Base-by-base conservation (phyloP, 2,113 vertebrate species). In the Equus przewalskii region DNA sequence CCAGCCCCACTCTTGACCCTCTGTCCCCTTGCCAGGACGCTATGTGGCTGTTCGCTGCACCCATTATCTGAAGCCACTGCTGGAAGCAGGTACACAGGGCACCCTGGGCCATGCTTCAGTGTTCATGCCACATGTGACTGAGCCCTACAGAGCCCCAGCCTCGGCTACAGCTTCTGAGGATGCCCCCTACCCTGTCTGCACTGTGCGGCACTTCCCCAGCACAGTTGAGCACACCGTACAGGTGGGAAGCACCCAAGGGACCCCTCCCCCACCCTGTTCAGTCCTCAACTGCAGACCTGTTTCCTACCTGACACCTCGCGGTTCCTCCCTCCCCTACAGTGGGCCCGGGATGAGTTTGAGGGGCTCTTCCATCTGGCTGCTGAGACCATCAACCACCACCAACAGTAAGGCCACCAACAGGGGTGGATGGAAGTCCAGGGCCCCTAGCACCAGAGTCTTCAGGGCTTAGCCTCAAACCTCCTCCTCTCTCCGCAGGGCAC, bases 31-130 rank as follows among this genome's bases (percentile, higher is more conserved):
- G 21, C 83, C 96, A 99, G 99, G 99, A 0, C 28, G 93, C 4
- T 99, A 99, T 75, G 98, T 99, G 26, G 99, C 99, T 70, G 89
- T 96, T 30, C 96, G 98, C 94, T 99, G 99, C 70, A 90, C 98
- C 62, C 97, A 96, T 75, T 98, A 98, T 97, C 97, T 92, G 96
- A 99, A 98, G 22, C 99, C 99, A 0, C 84, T 99, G 98, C 94
- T 99, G 97, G 99, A 99, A 64, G 99, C 99, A 0, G 99, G 99
- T 88, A 99, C 99, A 0, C 96, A 98, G 56, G 99, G 99, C n/a
- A 98, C 96, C 12, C 88, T 13, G 58, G 99, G 99, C 21, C 98
- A 98, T 0, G 98, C 99, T 49, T 87, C 98, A 60, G 98, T 98
- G 97, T 99, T 99, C 80, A 96, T 99, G n/a, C 99, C 99, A 0